Conservation (phyloP, 2,888 invertebrate species). For the Sesia bembeciformis region DNA sequence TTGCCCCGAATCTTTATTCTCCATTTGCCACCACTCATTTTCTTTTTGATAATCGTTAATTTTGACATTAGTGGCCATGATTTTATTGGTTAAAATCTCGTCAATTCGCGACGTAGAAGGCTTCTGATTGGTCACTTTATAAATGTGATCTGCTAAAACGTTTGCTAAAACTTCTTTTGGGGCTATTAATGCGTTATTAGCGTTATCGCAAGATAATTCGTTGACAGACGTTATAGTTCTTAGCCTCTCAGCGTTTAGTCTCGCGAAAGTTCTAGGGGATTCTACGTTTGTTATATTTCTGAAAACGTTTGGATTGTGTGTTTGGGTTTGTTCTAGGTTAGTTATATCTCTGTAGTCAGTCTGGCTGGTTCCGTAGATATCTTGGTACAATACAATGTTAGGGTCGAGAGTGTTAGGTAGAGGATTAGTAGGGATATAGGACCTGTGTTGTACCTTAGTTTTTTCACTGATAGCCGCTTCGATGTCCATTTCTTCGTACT, state of each 20-base stretch:
- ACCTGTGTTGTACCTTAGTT: conserved; percentile 73
- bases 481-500: conserved; percentile 50
- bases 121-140: conserved; percentile 71
- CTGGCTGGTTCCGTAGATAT: conserved; percentile 14
- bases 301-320: conserved; percentile 27
- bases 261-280: conserved; percentile 51
- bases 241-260: conserved; percentile 60
- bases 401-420: conserved; percentile 35
- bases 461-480: conserved; percentile 52
- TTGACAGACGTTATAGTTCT: conserved; percentile 46
- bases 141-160: conserved; percentile 62
- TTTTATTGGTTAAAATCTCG: conserved; percentile 64
- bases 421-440: conserved; percentile 60
- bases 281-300: conserved; percentile 54
- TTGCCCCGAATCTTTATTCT: conserved; percentile 40
- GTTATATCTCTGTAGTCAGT: neutral
- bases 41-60: conserved; percentile 36
- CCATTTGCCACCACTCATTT: conserved; percentile 56
- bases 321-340: neutral
- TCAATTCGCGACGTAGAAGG: conserved; percentile 62
- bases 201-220: conserved; percentile 41
- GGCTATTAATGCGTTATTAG: conserved; percentile 39
- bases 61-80: conserved; percentile 26
- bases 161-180: conserved; percentile 63
- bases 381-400: conserved; percentile 22